Conservation (phyloP, 1,140 invertebrate species). For the Pteromalus puparum region DNA sequence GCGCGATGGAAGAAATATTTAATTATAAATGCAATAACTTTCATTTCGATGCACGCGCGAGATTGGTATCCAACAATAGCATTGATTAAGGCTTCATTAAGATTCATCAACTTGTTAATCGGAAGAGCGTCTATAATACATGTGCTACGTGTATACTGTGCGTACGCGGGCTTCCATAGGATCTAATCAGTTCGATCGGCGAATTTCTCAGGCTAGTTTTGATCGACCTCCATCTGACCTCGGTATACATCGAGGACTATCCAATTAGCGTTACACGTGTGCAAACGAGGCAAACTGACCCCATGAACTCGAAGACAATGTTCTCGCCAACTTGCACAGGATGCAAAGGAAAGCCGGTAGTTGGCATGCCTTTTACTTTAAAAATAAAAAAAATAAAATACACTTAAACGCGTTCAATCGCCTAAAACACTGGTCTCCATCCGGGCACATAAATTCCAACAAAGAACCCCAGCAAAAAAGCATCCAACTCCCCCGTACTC, state of each 20-base stretch:
- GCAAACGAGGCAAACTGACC: not conserved
- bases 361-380: no score
- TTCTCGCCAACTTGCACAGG: no score
- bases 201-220: not conserved
- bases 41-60: not conserved
- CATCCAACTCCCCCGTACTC: no score
- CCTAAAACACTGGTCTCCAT: no score
- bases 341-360: no score
- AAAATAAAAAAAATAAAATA: no score
- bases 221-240: not conserved
- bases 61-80: not conserved
- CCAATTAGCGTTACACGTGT: not conserved
- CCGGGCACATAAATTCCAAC: no score
- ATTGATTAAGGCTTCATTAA: conserved; percentile 34
- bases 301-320: not conserved
- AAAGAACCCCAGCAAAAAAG: no score
- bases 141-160: not conserved
- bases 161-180: not conserved
- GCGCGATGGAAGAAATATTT: not conserved
- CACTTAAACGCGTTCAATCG: no score
- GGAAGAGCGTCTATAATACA: not conserved
- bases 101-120: not conserved
- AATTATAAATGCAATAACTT: conserved; percentile 9
- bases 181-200: conserved; percentile 20
- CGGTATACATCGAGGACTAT: not conserved